A percentile compares a stretch with the other conserved stretches of the same genome.
These are phyloP conservation scores for Ancistrus triradiatus DNA, from an alignment of 2,113 vertebrate species.

Conservation along the genomic window DNA sequence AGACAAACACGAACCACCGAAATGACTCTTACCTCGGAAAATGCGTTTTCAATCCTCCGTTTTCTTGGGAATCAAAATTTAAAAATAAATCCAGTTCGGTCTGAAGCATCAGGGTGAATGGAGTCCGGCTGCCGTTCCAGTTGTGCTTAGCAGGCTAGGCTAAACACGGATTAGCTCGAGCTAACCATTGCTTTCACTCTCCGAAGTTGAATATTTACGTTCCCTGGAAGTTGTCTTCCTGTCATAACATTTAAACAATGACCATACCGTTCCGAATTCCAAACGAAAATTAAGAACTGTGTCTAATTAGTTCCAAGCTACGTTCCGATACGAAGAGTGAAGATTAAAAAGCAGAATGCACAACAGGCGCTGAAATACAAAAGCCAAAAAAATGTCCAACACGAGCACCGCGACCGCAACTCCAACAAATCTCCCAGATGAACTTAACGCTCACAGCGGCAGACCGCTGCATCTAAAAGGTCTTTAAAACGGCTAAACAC, in stretches of 20 bases:
- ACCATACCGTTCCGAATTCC: neutral
- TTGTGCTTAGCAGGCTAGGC: conserved; percentile 8
- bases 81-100: conserved; percentile 31
- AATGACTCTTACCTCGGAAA: conserved; percentile 37
- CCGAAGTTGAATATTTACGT: conserved; percentile 43
- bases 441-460: conserved; percentile 49
- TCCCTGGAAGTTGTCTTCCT: conserved; percentile 36
- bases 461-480: neutral
- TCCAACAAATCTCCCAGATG: conserved; percentile 42
- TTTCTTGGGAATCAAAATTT: neutral
- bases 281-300: no score
- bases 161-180: conserved; percentile 39
- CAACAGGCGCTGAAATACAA: conserved; percentile 45
- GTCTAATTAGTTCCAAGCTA: no score
- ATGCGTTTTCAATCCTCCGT: neutral
- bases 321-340: neutral
- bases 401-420: conserved; percentile 43
- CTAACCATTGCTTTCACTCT: conserved; percentile 41
- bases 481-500: neutral
- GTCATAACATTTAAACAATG: neutral
- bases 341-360: conserved; percentile 12
- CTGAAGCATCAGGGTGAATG: neutral
- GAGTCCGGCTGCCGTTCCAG: neutral
- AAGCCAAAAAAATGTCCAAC: conserved; percentile 53
- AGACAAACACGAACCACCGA: conserved; percentile 4